These are phyloP conservation scores for Rhineura floridana DNA, from an alignment of 2,113 vertebrate species.

Conservation along the genomic window DNA sequence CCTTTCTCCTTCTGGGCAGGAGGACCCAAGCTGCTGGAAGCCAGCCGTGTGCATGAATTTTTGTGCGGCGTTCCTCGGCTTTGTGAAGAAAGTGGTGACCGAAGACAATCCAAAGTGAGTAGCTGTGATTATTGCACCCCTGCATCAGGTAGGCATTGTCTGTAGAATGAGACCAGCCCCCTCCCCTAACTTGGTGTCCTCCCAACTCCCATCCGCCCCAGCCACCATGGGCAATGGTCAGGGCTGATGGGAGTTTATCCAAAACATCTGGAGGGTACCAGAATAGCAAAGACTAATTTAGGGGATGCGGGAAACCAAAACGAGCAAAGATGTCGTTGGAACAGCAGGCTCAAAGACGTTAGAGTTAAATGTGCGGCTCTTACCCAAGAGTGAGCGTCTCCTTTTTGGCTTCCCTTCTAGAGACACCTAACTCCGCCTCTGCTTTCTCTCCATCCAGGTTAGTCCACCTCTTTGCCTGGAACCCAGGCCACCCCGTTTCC, in stretches of 20 bases:
- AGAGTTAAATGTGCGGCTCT: not conserved
- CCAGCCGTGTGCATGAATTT: constrained; percentile 94
- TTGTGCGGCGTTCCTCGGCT: constrained; percentile 87
- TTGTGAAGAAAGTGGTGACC: constrained; percentile 78
- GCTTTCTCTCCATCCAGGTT: constrained; percentile 65
- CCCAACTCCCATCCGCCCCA: too few species aligned
- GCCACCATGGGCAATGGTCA: too few species aligned
- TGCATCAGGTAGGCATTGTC: not conserved
- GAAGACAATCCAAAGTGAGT: constrained; percentile 85
- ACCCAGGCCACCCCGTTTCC: constrained; percentile 82
- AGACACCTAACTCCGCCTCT: not conserved
- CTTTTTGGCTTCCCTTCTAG: not conserved
- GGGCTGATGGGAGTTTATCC: not conserved
- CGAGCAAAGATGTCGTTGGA: too few species aligned
- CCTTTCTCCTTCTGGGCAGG: constrained; percentile 62
- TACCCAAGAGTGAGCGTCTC: not conserved
- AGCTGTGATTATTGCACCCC: not conserved
- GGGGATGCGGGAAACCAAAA: not conserved
- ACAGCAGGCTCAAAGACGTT: not conserved
- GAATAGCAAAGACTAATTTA: not conserved
- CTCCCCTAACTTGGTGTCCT: too few species aligned
- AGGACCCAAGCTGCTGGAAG: constrained; percentile 87
- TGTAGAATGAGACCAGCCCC: too few species aligned
- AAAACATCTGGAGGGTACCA: not conserved
- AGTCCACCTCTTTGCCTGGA: constrained; percentile 86